A percentile compares a stretch with the other conserved stretches of the same genome.
phyloP scores from a whole-genome alignment of 1,140 invertebrate species.

The Stegodyphus dumicola region DNA sequence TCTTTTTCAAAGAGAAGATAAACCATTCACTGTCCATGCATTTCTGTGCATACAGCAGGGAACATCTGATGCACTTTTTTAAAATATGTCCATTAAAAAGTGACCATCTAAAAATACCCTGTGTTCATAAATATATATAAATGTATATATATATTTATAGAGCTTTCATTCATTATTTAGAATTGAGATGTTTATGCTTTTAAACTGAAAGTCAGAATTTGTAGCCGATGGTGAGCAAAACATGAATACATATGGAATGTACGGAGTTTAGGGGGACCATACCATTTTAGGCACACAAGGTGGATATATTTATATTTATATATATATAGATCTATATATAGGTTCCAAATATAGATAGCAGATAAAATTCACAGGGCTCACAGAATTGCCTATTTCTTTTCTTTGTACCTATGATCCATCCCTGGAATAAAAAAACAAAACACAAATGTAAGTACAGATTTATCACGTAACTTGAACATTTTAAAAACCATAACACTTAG shows the following conservation, averaged over 20 bases:
- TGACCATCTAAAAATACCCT: constrained; percentile 50
- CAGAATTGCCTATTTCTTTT: neutral
- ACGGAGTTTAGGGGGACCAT: constrained; percentile 50
- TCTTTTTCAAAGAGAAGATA: constrained; percentile 5
- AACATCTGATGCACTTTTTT: constrained; percentile 17
- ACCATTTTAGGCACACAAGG: constrained; percentile 56
- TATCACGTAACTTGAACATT: too few relatives aligned
- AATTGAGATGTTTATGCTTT: neutral
- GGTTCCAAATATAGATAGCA: constrained; percentile 51
- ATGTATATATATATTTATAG: neutral
- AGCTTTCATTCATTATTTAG: neutral
- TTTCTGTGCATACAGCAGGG: constrained; percentile 8
- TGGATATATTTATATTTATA: constrained; percentile 52
- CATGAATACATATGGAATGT: constrained; percentile 51
- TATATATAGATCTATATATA: constrained; percentile 45
- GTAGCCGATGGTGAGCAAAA: constrained; percentile 14
- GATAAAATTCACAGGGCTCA: constrained; percentile 46
- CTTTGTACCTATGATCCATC: constrained; percentile 40
- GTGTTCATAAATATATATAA: constrained; percentile 34
- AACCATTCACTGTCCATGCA: constrained; percentile 19
- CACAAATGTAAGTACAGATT: too few relatives aligned
- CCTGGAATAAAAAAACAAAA: constrained; percentile 3
- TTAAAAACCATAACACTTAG: too few relatives aligned
- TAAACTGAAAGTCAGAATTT: constrained; percentile 15
- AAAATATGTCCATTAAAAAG: constrained; percentile 28